Base-by-base conservation (phyloP, 1,140 invertebrate genomes). In the Zaprionus ghesquierei region DNA sequence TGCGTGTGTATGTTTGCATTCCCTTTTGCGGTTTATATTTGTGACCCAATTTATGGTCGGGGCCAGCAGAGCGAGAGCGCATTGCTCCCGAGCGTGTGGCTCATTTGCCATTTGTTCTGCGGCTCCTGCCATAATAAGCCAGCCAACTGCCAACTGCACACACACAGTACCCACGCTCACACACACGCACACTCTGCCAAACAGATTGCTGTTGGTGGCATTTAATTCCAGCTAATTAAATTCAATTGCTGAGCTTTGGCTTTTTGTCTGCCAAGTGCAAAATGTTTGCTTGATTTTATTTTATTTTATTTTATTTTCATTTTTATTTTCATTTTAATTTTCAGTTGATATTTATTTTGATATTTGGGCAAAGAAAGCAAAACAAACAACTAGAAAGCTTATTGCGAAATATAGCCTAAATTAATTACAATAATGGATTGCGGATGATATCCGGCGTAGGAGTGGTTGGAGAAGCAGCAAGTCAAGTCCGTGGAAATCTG, bases 21-120 rank as follows among this genome's bases (percentile, higher is more conserved):
- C 56, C 64, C 60, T 56, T 63, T 60, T 82, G 81, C 51, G 82
- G 82, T 78, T 81, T 69, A 55, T 64, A 76, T 68, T 64, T 68
- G 61, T 78, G 75, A 76, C 81, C 82, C 82, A 75, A 73, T 78
- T 75, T 74, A 69, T 55, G 64, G 41, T 44, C 58, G n/a, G 33
- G 51, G 23, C 33, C 29, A 31, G 22, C 18, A 29, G 23, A 31
- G 50, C 12, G 50, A 31, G 50, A 15, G 50, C 64, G 50, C 63
- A 55, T 61, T 68, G 61, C 65, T 49, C 59, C 59, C 54, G 62
- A 66, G 58, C 59, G 73, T 66, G 53, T 27, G 20, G 75, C 69
- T 77, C 75, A 86, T 82, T 86, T 86, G 63, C 73, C 75, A 86
- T 82, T 86, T 86, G 63, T 76, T 75, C 75, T 86, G 81, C 55